phyloP scores from a whole-genome alignment of 53 echinoderm and acorn worm genomes.

The Echinarachnius parma region DNA sequence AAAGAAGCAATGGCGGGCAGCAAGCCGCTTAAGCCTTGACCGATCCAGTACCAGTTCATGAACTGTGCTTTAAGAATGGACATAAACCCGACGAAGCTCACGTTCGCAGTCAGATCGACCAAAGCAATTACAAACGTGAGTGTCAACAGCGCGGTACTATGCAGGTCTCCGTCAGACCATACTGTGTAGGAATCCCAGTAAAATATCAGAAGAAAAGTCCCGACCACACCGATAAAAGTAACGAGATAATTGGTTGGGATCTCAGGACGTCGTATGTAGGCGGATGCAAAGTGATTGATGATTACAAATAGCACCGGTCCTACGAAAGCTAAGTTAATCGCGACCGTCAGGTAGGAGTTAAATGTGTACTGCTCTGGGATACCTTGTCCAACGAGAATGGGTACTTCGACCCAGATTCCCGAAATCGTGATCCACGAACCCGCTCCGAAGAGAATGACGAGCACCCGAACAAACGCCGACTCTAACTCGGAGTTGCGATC shows the following conservation, averaged over 20 bases:
- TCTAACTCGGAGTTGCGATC: too few species aligned
- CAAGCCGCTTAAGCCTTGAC: slow-evolving; percentile 77
- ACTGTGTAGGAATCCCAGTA: slow-evolving; percentile 74
- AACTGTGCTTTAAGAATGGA: slow-evolving; percentile 58
- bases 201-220: slow-evolving; percentile 68
- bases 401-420: slow-evolving; percentile 68
- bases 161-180: slow-evolving; percentile 60
- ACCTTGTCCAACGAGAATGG: slow-evolving; percentile 64
- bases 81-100: slow-evolving; percentile 86
- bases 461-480: too few species aligned
- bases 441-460: slow-evolving; percentile 50
- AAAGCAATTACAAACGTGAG: slow-evolving; percentile 66
- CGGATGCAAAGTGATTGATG: slow-evolving; percentile 36
- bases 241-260: slow-evolving; percentile 66
- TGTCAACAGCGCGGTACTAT: slow-evolving; percentile 71
- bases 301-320: slow-evolving; percentile 71
- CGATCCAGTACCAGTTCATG: slow-evolving; percentile 83
- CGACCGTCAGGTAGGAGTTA: slow-evolving; percentile 57
- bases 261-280: slow-evolving; percentile 60
- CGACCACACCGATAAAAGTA: slow-evolving; percentile 46
- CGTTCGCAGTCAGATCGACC: slow-evolving; percentile 82
- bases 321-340: slow-evolving; percentile 70
- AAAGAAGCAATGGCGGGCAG: slow-evolving; percentile 69
- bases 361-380: slow-evolving; percentile 82
- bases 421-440: slow-evolving; percentile 64